Percentiles rank a stretch among this genome's conserved stretches.
Conservation (phyloP, 92 coral and sea anemone genomes). For the Porites cylindrica region DNA sequence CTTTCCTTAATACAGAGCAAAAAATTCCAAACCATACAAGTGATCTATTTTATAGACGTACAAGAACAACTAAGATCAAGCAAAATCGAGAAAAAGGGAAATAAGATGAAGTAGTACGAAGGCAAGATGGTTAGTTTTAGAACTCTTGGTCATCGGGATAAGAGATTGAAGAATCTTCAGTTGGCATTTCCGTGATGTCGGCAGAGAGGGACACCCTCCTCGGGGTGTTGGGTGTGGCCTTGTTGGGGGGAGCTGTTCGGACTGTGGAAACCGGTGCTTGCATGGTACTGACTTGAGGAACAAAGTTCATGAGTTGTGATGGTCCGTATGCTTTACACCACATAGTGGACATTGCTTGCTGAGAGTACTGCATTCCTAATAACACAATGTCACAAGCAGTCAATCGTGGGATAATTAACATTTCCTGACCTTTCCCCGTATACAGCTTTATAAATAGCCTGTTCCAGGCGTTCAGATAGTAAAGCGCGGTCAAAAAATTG, state of each 20-base stretch:
- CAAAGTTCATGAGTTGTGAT: constrained; percentile 13
- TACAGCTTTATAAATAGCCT: too few relatives aligned
- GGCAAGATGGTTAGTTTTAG: neutral
- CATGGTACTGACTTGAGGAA: neutral
- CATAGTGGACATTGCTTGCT: constrained; percentile 28
- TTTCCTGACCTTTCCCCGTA: neutral
- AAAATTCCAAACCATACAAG: too few relatives aligned
- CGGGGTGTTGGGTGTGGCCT: neutral
- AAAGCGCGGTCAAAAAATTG: too few relatives aligned
- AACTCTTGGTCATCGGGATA: neutral
- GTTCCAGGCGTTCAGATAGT: too few relatives aligned
- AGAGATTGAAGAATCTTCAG: neutral
- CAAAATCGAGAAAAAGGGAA: neutral
- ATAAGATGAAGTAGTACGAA: neutral
- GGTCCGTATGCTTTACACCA: constrained; percentile 19
- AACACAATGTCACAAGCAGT: neutral
- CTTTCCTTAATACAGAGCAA: neutral
- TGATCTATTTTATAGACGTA: neutral
- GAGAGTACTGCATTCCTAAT: constrained; percentile 10
- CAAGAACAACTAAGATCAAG: neutral
- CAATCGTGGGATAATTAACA: neutral
- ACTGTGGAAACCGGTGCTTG: neutral
- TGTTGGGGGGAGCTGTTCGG: neutral
- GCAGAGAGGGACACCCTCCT: constrained; percentile 3
- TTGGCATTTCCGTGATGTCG: neutral